A percentile compares a stretch with the other conserved stretches of the same genome.
Evolutionary conservation across 37 sponge, comb jelly and placozoan genomes (phyloP).

Genomic region (Cliona cf. orientalis): DNA sequence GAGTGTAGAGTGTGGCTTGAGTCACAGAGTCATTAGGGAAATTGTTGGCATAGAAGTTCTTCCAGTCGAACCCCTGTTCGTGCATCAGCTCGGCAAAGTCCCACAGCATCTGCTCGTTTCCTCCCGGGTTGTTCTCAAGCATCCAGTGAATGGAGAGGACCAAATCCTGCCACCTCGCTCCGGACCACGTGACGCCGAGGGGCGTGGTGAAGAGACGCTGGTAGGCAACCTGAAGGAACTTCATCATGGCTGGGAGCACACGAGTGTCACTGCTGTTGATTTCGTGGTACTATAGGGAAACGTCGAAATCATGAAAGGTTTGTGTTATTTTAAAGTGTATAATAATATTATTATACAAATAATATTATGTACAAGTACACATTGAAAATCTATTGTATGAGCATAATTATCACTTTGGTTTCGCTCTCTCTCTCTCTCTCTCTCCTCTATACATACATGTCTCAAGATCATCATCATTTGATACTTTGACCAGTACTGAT

Average conservation of each 20-base stretch:
- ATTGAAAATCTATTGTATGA: too few relatives aligned
- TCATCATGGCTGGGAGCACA: slow-evolving; percentile 66
- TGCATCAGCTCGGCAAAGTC: slow-evolving; percentile 74
- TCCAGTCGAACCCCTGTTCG: slow-evolving; percentile 84
- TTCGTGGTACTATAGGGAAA: slow-evolving; percentile 66
- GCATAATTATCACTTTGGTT: too few relatives aligned
- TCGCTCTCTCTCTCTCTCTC: too few relatives aligned
- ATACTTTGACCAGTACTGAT: slow-evolving; percentile 80
- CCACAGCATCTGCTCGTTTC: slow-evolving; percentile 81
- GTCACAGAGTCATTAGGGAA: slow-evolving; percentile 66
- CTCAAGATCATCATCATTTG: slow-evolving; percentile 54
- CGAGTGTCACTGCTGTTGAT: slow-evolving; percentile 48
- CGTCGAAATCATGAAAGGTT: background rate
- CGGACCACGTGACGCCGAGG: slow-evolving; percentile 61
- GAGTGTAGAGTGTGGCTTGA: slow-evolving; percentile 40
- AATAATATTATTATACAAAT: background rate
- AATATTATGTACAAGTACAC: too few relatives aligned
- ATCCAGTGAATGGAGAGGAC: slow-evolving; percentile 75
- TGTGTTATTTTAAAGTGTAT: background rate
- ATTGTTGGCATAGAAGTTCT: slow-evolving; percentile 41
- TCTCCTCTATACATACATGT: slow-evolving; percentile 3
- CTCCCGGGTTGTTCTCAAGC: slow-evolving; percentile 51
- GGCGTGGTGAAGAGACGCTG: slow-evolving; percentile 53
- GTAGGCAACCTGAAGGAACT: slow-evolving; percentile 56
- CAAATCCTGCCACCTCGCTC: slow-evolving; percentile 74